phyloP scores from a whole-genome alignment of 2,888 invertebrate genomes.

The Phrixothrix hirtus region DNA sequence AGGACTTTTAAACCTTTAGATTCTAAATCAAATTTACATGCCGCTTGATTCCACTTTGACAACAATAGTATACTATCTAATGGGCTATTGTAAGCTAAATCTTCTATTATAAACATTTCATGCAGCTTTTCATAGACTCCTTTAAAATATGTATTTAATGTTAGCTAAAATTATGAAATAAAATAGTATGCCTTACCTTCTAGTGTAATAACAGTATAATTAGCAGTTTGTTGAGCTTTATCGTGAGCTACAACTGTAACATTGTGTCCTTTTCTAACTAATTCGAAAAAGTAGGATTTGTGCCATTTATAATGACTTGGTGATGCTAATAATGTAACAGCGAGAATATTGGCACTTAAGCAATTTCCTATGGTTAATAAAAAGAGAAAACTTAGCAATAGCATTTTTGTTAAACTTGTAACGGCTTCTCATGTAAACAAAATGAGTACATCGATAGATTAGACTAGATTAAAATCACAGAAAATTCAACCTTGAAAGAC shows the following conservation, averaged over 20 bases:
- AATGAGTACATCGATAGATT: too few species aligned
- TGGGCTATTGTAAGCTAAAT: background rate
- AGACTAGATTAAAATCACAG: too few species aligned
- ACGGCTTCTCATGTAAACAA: too few species aligned
- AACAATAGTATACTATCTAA: background rate
- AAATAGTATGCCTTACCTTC: too few species aligned
- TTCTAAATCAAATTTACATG: slow-evolving; percentile 27
- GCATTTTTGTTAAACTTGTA: too few species aligned
- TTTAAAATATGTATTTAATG: too few species aligned
- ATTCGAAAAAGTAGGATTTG: background rate
- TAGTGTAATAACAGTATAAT: slow-evolving; percentile 7
- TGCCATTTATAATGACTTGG: slow-evolving; percentile 17
- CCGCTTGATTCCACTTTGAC: background rate
- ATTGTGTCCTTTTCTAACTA: slow-evolving; percentile 7
- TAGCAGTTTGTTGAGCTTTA: background rate
- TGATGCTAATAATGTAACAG: slow-evolving; percentile 2
- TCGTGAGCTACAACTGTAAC: slow-evolving; percentile 11
- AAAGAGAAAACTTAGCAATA: too few species aligned
- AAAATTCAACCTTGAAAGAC: too few species aligned
- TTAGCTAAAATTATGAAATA: too few species aligned
- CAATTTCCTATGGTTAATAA: background rate
- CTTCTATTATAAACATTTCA: background rate
- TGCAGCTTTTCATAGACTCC: background rate
- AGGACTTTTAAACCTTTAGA: slow-evolving; percentile 26
- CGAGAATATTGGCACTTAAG: slow-evolving; percentile 6